Evolutionary conservation across 1,140 invertebrate species (phyloP), one percentile per base, ranked within the genome.

Genomic region (Ylistrum balloti): DNA sequence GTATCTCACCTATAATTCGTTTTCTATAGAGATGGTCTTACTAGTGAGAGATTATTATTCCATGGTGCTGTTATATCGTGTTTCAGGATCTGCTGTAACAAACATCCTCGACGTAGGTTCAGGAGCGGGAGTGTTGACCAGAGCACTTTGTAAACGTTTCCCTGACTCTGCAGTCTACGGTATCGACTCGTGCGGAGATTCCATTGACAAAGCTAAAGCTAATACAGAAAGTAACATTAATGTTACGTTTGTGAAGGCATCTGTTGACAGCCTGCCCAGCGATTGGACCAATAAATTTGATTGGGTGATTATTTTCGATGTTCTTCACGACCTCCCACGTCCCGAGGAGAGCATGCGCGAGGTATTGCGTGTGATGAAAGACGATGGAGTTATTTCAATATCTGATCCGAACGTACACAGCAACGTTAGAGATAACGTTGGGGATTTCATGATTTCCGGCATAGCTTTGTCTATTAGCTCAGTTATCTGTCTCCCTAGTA

Each of bases 211-310:
- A 48, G 87, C 87, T 5, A 28, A 48, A 10, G 28, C 34, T 28
- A n/a, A 33, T 13, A 0, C 34, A 1, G 45, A n/a, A n/a, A n/a
- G 11, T 28, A 22, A 5, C 13, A 3, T n/a, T 28, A 74, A 74
- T n/a, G 56, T 74, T 7, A 74, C 0, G 15, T 74, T 17, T n/a
- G 5, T 28, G 28, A 22, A 45, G 20, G 87, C 32, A 45, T 33
- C 5, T 41, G 87, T 13, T 38, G 5, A 38, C 35, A 38, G 32
- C 45, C 33, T 41, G 22, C 35, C 35, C 9, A 32, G 32, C n/a
- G 33, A 86, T 34, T 88, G 34, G 87, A 45, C 35, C 9, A 88
- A 88, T 2, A 88, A 88, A 48, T 88, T 88, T 45, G 87, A 88
- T 88, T 88, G 17, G 34, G 28, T 88, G 0, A 5, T 88, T 0